Evolutionary conservation across 1,140 invertebrate species (phyloP).

Genomic region (Ylistrum balloti): DNA sequence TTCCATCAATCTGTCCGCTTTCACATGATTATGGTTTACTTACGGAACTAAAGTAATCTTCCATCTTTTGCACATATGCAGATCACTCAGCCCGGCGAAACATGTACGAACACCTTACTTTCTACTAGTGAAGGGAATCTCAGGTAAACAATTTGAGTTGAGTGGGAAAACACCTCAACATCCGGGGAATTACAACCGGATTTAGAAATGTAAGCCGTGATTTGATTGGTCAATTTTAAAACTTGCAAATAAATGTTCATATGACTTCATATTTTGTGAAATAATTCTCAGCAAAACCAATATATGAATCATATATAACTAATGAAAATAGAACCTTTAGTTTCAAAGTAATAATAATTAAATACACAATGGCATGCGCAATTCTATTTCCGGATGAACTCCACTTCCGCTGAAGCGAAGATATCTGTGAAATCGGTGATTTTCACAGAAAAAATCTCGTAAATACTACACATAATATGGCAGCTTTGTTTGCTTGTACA

Average conservation of each 20-base stretch:
- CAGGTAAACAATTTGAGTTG: slow-evolving; percentile 38
- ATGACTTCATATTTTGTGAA: background rate
- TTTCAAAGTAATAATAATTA: background rate
- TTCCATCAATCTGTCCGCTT: background rate
- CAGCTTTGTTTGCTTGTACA: slow-evolving; percentile 95
- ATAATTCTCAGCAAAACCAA: background rate
- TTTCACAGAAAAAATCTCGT: slow-evolving; percentile 50
- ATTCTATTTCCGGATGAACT: slow-evolving; percentile 57
- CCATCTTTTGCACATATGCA: slow-evolving; percentile 15
- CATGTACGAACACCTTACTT: slow-evolving; percentile 38
- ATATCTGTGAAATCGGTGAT: slow-evolving; percentile 48
- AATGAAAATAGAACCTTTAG: background rate
- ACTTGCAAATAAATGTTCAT: background rate
- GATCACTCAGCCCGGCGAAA: background rate
- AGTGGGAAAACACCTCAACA: slow-evolving; percentile 48
- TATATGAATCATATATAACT: background rate
- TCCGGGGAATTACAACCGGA: slow-evolving; percentile 57
- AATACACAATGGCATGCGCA: background rate
- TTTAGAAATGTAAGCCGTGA: slow-evolving; percentile 13
- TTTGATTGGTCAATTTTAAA: slow-evolving; percentile 54
- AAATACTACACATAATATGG: slow-evolving; percentile 57
- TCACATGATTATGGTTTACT: background rate
- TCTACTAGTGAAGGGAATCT: slow-evolving; percentile 6
- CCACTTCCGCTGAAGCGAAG: slow-evolving; percentile 50
- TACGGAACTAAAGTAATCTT: slow-evolving; percentile 3